These are phyloP conservation scores for Philereme vetulata DNA, from an alignment of 2,888 invertebrate genomes.

Conservation along the genomic window DNA sequence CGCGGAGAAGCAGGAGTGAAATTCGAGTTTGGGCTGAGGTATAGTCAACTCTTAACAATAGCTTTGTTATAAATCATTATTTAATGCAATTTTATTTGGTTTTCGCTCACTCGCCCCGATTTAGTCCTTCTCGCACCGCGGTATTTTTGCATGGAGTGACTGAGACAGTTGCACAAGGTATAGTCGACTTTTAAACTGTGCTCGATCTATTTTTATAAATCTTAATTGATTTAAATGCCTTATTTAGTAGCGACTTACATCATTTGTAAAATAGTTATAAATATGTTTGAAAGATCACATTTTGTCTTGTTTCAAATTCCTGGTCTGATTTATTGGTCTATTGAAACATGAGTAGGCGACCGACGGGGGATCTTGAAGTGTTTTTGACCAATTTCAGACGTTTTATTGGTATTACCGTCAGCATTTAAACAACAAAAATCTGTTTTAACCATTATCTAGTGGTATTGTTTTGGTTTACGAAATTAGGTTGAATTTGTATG, in stretches of 20 bases:
- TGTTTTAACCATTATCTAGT: neutral
- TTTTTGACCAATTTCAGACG: constrained; percentile 10
- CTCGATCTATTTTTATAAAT: constrained; percentile 7
- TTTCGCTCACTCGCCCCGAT: too few species aligned
- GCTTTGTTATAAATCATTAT: too few species aligned
- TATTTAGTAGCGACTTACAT: constrained; percentile 10
- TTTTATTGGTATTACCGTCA: neutral
- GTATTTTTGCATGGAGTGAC: too few species aligned
- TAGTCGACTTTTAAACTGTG: neutral
- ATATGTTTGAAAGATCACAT: constrained; percentile 18
- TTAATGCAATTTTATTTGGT: too few species aligned
- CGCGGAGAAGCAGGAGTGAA: too few species aligned
- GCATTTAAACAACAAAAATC: neutral
- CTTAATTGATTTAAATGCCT: constrained; percentile 1
- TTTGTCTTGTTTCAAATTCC: constrained; percentile 25
- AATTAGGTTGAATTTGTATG: neutral
- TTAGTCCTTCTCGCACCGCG: too few species aligned
- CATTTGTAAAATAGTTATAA: constrained; percentile 31
- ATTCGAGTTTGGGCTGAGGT: too few species aligned
- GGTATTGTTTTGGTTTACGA: neutral
- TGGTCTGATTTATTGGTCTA: constrained; percentile 33
- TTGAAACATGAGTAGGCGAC: constrained; percentile 32
- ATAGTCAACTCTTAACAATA: too few species aligned
- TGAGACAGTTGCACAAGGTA: too few species aligned
- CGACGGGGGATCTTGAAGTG: constrained; percentile 3